Conservation (phyloP, 2,113 vertebrate species). For the Fukomys damarensis region DNA sequence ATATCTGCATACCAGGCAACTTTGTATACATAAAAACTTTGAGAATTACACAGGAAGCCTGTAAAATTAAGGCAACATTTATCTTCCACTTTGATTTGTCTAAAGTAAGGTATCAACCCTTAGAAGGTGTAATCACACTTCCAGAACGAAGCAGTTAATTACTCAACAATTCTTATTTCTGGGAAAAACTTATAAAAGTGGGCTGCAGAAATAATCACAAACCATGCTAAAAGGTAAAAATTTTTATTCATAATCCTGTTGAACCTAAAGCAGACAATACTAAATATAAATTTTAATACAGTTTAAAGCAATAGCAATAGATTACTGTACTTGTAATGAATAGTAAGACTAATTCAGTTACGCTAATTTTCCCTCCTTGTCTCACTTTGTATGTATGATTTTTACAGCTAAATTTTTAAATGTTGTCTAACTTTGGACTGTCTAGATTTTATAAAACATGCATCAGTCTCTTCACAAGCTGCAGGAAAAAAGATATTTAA, state of each 20-base stretch:
- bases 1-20: conserved; percentile 85
- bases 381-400: conserved; percentile 15
- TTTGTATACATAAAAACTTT: conserved; percentile 81
- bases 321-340: background rate
- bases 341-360: conserved; percentile 12
- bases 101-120: conserved; percentile 65
- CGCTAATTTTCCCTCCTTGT: background rate
- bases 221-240: background rate
- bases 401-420: background rate
- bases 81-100: conserved; percentile 59
- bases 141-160: conserved; percentile 53
- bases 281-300: conserved; percentile 42
- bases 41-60: conserved; percentile 57
- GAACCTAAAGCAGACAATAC: conserved; percentile 20
- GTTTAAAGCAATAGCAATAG: background rate
- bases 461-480: background rate
- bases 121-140: background rate
- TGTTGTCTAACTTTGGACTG: background rate
- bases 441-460: conserved; percentile 40
- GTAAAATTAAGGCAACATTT: conserved; percentile 59
- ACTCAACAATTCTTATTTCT: conserved; percentile 51
- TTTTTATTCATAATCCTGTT: conserved; percentile 43
- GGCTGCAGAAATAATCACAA: conserved; percentile 41
- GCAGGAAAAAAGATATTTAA: background rate
- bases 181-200: conserved; percentile 42